These are phyloP conservation scores for Silurus aristotelis DNA, from an alignment of 2,797 vertebrate genomes.

Conservation along the genomic window DNA sequence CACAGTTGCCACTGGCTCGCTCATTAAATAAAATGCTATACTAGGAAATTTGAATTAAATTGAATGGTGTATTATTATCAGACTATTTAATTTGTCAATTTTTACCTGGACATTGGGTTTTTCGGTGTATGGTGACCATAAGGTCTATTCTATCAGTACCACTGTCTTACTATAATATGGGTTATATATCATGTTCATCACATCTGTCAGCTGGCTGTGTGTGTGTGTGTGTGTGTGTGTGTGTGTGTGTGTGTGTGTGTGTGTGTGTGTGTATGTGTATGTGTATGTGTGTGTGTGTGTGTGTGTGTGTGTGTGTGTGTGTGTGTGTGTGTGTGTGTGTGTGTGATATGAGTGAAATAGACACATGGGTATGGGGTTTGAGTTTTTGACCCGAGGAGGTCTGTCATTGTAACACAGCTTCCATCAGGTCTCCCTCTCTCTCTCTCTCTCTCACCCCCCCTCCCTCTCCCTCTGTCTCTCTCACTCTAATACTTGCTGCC, in stretches of 20 bases:
- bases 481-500: not conserved
- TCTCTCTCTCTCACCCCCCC: no score
- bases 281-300: constrained; percentile 32
- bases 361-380: constrained; percentile 50
- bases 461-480: not conserved
- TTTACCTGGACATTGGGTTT: not conserved
- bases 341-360: constrained; percentile 46
- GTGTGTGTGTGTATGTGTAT: constrained; percentile 4
- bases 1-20: no score
- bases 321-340: constrained; percentile 1
- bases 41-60: no score
- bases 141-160: constrained; percentile 21
- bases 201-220: constrained; percentile 44
- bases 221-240: constrained; percentile 51
- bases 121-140: not conserved
- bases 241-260: constrained; percentile 24
- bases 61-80: not conserved
- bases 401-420: constrained; percentile 40
- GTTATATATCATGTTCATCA: constrained; percentile 52
- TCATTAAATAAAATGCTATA: no score
- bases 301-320: constrained; percentile 13
- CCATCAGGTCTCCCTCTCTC: constrained; percentile 29
- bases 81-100: not conserved
- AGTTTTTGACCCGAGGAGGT: constrained; percentile 56
- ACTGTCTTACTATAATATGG: constrained; percentile 42